These are phyloP conservation scores for Mamestra brassicae DNA, from an alignment of 2,888 invertebrate genomes.

Conservation along the genomic window DNA sequence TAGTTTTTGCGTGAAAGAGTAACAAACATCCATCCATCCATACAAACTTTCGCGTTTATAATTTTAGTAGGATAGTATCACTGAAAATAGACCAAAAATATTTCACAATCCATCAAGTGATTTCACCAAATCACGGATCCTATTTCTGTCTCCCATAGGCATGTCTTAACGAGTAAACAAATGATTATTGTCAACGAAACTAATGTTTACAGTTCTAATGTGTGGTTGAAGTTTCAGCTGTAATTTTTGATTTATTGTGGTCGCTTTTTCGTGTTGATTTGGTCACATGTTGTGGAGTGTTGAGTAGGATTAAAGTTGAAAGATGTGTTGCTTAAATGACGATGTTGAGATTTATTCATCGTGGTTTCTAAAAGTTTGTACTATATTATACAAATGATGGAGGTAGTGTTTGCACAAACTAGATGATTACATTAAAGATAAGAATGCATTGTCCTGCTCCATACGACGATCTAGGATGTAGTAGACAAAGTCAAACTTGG, in stretches of 20 bases:
- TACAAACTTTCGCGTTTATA: too few species aligned
- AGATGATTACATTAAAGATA: too few species aligned
- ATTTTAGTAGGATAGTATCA: not conserved
- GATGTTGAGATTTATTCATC: too few species aligned
- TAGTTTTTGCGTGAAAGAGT: too few species aligned
- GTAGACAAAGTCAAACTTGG: too few species aligned
- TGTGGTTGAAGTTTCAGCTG: slow-evolving; percentile 51
- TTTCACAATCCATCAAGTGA: slow-evolving; percentile 50
- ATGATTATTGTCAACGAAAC: slow-evolving; percentile 79
- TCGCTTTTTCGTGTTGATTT: slow-evolving; percentile 42
- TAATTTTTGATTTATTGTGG: slow-evolving; percentile 67
- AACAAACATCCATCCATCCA: too few species aligned
- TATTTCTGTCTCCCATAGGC: slow-evolving; percentile 49
- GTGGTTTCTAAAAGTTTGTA: too few species aligned
- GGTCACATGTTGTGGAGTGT: slow-evolving; percentile 38
- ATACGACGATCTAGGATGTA: too few species aligned
- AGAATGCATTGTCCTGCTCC: too few species aligned
- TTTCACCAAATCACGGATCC: slow-evolving; percentile 54
- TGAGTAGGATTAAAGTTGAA: slow-evolving; percentile 19
- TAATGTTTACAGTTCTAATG: slow-evolving; percentile 75
- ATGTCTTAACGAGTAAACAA: slow-evolving; percentile 74
- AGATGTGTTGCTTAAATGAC: not conserved
- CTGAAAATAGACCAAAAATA: slow-evolving; percentile 42
- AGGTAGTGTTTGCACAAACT: too few species aligned
- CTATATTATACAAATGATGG: too few species aligned